phyloP scores from a whole-genome alignment of 2,888 invertebrate genomes.

The Ectemnius lituratus region DNA sequence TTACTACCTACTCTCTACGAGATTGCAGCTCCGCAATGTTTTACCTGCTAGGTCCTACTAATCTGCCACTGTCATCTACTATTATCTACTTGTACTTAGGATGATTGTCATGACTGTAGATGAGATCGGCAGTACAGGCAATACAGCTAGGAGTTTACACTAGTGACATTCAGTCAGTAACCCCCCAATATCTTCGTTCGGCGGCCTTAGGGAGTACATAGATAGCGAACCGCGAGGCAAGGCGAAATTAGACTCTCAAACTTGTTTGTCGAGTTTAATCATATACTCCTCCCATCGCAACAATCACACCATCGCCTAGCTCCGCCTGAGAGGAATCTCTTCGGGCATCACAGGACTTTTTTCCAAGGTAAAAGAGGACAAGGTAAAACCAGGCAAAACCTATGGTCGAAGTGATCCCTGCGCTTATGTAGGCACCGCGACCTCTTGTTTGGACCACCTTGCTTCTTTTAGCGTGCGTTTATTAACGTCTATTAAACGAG shows the following conservation, averaged over 20 bases:
- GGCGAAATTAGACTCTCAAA: constrained; percentile 47
- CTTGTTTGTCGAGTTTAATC: background rate
- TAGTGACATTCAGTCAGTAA: constrained; percentile 77
- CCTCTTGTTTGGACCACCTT: too few relatives aligned
- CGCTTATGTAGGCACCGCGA: too few relatives aligned
- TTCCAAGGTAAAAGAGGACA: too few relatives aligned
- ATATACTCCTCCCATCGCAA: background rate
- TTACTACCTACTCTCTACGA: constrained; percentile 58
- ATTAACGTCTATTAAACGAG: too few relatives aligned
- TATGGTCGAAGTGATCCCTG: too few relatives aligned
- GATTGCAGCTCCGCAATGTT: constrained; percentile 70
- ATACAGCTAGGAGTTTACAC: constrained; percentile 75
- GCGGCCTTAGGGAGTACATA: constrained; percentile 78
- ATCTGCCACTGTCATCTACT: constrained; percentile 69
- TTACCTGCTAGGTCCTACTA: constrained; percentile 72
- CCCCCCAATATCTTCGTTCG: constrained; percentile 72
- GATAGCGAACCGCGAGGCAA: constrained; percentile 65
- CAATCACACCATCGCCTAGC: too few relatives aligned
- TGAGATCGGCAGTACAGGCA: constrained; percentile 75
- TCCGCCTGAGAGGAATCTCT: too few relatives aligned
- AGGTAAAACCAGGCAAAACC: too few relatives aligned
- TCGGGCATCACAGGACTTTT: too few relatives aligned
- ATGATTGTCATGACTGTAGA: constrained; percentile 77
- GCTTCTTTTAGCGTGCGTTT: too few relatives aligned
- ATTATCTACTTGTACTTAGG: constrained; percentile 73